Evolutionary conservation across 2,888 invertebrate genomes (phyloP).

Genomic region (Cephus spinipes): DNA sequence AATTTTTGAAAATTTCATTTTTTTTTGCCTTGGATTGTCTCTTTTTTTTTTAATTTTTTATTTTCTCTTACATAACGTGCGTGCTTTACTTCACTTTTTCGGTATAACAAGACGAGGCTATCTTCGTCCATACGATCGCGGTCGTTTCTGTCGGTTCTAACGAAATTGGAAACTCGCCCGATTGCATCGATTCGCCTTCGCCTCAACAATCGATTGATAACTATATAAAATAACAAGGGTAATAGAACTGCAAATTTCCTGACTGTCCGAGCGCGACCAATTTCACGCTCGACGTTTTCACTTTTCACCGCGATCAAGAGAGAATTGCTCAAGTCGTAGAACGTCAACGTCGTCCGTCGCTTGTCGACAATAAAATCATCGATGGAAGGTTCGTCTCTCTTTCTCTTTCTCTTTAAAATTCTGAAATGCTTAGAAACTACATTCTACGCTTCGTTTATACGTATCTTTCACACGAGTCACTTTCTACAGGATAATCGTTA

Average conservation of each 20-base stretch:
- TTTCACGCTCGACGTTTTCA: slow-evolving; percentile 54
- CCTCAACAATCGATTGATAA: not conserved
- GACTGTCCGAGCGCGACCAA: slow-evolving; percentile 43
- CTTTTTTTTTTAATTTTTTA: too few species aligned
- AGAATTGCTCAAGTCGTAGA: not conserved
- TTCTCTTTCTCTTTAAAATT: not conserved
- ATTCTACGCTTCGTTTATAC: not conserved
- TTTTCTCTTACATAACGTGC: not conserved
- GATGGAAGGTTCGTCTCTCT: not conserved
- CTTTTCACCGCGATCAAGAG: slow-evolving; percentile 37
- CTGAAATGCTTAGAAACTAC: not conserved
- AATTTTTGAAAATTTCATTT: not conserved
- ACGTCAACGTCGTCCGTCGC: not conserved
- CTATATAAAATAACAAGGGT: not conserved
- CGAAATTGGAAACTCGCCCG: not conserved
- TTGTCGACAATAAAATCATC: not conserved
- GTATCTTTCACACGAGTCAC: not conserved
- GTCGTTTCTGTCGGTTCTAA: not conserved
- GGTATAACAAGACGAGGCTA: not conserved
- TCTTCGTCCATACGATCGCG: not conserved
- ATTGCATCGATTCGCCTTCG: not conserved
- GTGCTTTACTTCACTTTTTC: not conserved
- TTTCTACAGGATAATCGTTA: not conserved
- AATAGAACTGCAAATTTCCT: not conserved
- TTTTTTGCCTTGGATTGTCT: not conserved